phyloP scores from a whole-genome alignment of 1,140 invertebrate genomes.

The Saxidomus purpurata region DNA sequence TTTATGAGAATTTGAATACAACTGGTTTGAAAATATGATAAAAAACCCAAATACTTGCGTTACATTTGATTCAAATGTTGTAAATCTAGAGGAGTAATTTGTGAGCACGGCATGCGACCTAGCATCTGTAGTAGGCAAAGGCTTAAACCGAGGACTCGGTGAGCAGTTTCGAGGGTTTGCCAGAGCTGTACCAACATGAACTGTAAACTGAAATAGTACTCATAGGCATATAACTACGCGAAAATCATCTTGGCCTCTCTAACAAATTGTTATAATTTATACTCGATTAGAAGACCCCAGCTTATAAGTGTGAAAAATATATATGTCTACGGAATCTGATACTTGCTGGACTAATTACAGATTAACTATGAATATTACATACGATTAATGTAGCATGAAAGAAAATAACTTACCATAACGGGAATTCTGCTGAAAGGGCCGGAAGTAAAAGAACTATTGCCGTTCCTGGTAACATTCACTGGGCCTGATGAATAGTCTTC shows the following conservation, averaged over 20 bases:
- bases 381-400: too few species aligned
- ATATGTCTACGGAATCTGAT: too few species aligned
- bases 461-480: background rate
- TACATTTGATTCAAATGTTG: background rate
- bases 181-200: background rate
- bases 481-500: background rate
- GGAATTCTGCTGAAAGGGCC: background rate
- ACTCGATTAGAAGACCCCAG: too few species aligned
- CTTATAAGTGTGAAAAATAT: too few species aligned
- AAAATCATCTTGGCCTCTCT: too few species aligned
- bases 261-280: too few species aligned
- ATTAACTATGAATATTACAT: too few species aligned
- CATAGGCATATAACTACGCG: background rate
- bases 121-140: background rate
- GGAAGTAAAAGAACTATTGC: background rate
- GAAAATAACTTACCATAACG: background rate
- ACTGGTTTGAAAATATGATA: too few species aligned
- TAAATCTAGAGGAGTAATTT: background rate
- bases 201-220: slow-evolving; percentile 28
- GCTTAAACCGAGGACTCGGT: background rate
- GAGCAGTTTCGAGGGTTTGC: background rate
- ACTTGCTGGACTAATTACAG: too few species aligned
- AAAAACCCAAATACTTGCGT: background rate
- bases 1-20: too few species aligned
- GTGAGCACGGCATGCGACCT: background rate